Evolutionary conservation across 2,113 vertebrate genomes (phyloP), one percentile per base, ranked within the genome.

Genomic region (Crotalus tigris): DNA sequence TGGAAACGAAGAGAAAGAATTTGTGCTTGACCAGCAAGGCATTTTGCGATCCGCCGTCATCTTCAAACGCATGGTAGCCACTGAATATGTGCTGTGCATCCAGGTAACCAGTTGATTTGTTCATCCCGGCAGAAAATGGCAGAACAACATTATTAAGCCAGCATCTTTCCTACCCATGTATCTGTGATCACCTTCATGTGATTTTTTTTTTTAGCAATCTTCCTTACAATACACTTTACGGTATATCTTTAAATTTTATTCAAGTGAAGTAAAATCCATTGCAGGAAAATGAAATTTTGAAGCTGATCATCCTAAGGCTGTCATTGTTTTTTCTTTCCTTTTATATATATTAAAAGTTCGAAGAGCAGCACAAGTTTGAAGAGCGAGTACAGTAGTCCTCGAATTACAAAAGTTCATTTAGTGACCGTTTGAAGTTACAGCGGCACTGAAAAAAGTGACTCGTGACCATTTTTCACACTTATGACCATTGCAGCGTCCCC

Each of bases 1-100:
- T 46, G 99, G 99, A 94, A 99, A 99, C 10, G 98, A 99, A 95
- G 99, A 98, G 4, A 96, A 97, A 87, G 98, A 98, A 94, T 99
- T 99, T 94, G 49, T 98, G 0, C 94, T 99, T 97, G 98, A 99
- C 90, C 97, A 98, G 33, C 98, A 98, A 0, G 99, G 99, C 13
- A 95, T 98, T 69, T 97, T 99, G 93, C 97, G 98, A 29, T 99
- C 99, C 85, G 98, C 98, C 75, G 98, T 98, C 85, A 98, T 99
- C 92, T 99, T 99, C 97, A 98, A 96, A 94, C 98, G 98, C 93
- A 97, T 97, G 53, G 96, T 98, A 24, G 98, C 98, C 58, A 98
- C 97, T 0, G 98, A 99, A 33, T 99, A 99, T 1, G 93, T 98
- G 85, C 97, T 99, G 61, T 98, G 97, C 0, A 98, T 99, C 58